These are phyloP conservation scores for Drosophila longiperda DNA, from an alignment of 2,888 invertebrate species.

Conservation along the genomic window DNA sequence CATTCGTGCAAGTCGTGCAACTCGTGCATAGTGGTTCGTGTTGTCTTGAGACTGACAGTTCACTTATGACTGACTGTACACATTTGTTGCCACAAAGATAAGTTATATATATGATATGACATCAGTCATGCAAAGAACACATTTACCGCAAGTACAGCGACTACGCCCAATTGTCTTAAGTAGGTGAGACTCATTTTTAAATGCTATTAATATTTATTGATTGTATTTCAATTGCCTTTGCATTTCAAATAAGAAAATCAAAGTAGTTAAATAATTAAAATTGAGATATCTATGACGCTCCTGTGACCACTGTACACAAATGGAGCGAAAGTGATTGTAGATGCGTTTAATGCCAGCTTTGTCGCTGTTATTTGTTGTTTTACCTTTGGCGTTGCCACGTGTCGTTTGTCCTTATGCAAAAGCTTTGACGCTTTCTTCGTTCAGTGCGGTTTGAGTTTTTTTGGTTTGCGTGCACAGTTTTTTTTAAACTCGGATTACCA, in stretches of 20 bases:
- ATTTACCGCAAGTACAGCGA: conserved; percentile 27
- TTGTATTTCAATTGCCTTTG: background rate
- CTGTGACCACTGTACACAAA: conserved; percentile 40
- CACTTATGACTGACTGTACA: conserved; percentile 7
- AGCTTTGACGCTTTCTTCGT: conserved; percentile 49
- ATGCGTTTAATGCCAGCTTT: conserved; percentile 56
- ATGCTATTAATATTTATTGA: background rate
- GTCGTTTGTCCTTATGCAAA: conserved; percentile 62
- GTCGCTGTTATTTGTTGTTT: conserved; percentile 1
- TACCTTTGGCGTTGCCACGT: conserved; percentile 44
- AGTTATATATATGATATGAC: conserved; percentile 30
- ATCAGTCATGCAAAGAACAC: conserved; percentile 28
- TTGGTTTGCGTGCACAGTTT: conserved; percentile 58
- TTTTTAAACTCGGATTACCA: conserved; percentile 69
- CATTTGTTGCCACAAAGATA: conserved; percentile 23
- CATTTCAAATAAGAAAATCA: background rate
- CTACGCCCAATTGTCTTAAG: conserved; percentile 3
- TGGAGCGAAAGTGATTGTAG: conserved; percentile 59
- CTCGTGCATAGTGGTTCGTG: conserved; percentile 33
- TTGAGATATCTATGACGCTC: background rate
- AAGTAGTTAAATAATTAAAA: background rate
- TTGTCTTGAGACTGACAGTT: conserved; percentile 17
- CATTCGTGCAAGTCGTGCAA: conserved; percentile 53
- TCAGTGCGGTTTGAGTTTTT: conserved; percentile 1
- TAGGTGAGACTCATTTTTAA: conserved; percentile 30